These are phyloP conservation scores for Cosmia pyralina DNA, from an alignment of 2,888 invertebrate species.

Conservation along the genomic window DNA sequence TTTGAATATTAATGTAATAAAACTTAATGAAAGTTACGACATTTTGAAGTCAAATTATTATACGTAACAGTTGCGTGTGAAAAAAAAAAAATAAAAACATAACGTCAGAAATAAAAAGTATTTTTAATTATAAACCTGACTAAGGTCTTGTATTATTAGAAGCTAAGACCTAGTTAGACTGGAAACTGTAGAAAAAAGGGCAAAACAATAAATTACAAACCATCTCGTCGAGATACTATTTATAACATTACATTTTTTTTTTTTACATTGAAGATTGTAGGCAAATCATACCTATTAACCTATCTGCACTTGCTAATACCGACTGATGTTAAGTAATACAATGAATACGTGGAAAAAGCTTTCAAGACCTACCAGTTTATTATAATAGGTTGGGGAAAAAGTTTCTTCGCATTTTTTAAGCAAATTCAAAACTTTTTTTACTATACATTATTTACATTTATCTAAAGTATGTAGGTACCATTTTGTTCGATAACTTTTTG, in stretches of 20 bases:
- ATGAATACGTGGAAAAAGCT: too few species aligned
- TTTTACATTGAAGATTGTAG: not conserved
- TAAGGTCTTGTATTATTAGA: not conserved
- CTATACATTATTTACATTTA: too few species aligned
- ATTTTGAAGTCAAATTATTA: slow-evolving; percentile 21
- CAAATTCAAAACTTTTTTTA: too few species aligned
- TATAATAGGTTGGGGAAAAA: too few species aligned
- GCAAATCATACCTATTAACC: too few species aligned
- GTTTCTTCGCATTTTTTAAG: too few species aligned
- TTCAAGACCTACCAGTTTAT: too few species aligned
- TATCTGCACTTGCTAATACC: too few species aligned
- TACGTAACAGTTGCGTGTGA: slow-evolving; percentile 11
- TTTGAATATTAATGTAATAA: slow-evolving; percentile 27
- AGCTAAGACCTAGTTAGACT: not conserved
- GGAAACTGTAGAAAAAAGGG: not conserved
- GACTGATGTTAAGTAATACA: too few species aligned
- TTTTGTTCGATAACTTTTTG: too few species aligned
- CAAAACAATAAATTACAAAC: not conserved
- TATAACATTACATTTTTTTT: too few species aligned
- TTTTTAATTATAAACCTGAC: not conserved
- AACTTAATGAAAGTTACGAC: slow-evolving; percentile 8
- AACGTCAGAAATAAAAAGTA: not conserved
- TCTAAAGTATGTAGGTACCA: too few species aligned
- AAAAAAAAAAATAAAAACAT: slow-evolving; percentile 1
- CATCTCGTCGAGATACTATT: not conserved